Percentiles rank a stretch among this genome's conserved stretches.
These are phyloP conservation scores for Orchesella flavescens DNA, from an alignment of 2,888 invertebrate genomes.

Conservation along the genomic window DNA sequence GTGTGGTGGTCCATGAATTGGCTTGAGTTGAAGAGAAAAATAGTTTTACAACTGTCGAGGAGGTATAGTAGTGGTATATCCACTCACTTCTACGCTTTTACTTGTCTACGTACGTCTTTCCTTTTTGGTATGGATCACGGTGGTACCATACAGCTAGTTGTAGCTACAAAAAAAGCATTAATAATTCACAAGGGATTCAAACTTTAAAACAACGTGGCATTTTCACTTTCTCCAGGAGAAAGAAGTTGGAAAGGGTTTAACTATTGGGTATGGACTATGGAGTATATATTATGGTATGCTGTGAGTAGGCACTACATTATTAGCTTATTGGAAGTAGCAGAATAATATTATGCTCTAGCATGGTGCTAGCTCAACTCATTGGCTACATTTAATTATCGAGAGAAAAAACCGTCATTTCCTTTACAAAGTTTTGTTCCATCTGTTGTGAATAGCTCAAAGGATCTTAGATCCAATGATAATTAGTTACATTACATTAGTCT, in stretches of 20 bases:
- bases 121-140: neutral
- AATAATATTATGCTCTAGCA: too few species aligned
- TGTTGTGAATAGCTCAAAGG: too few species aligned
- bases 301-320: too few species aligned
- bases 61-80: neutral
- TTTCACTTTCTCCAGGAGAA: neutral
- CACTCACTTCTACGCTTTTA: neutral
- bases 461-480: too few species aligned
- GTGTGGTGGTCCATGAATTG: too few species aligned
- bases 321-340: too few species aligned
- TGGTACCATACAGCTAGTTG: neutral
- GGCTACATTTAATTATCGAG: too few species aligned
- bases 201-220: constrained; percentile 15
- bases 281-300: too few species aligned
- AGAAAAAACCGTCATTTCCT: too few species aligned
- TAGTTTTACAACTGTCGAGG: neutral
- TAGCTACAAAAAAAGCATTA: constrained; percentile 13
- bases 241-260: neutral
- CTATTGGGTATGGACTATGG: neutral
- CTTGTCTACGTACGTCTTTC: neutral
- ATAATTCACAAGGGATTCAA: constrained; percentile 41
- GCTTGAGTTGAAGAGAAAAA: neutral
- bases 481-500: too few species aligned
- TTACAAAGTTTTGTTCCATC: too few species aligned
- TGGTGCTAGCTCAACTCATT: too few species aligned